These are phyloP conservation scores for Hyphantria cunea DNA, from an alignment of 1,140 invertebrate species.

Conservation along the genomic window DNA sequence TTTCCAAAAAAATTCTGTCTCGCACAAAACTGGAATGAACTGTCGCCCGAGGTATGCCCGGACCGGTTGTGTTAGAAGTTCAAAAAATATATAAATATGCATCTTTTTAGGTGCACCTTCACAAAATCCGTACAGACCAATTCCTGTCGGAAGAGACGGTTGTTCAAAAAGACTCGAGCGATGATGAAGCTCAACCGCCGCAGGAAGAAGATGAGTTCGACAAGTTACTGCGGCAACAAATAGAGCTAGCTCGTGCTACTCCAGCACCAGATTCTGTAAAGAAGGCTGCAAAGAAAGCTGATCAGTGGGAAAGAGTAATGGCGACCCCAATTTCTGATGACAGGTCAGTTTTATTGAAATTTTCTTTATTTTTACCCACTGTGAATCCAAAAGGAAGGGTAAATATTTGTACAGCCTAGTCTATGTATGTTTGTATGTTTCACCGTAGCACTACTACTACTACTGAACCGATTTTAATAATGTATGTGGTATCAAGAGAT, in stretches of 20 bases:
- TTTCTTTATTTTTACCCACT: too few relatives aligned
- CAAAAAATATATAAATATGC: too few relatives aligned
- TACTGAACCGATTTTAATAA: too few relatives aligned
- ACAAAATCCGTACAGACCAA: conserved; percentile 75
- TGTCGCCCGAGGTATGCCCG: too few relatives aligned
- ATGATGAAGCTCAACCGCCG: conserved; percentile 49
- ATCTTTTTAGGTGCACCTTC: conserved; percentile 60
- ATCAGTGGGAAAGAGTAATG: conserved; percentile 6
- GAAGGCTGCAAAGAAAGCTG: conserved; percentile 24
- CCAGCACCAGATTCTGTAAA: conserved; percentile 55
- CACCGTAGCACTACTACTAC: too few relatives aligned
- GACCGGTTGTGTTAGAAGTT: too few relatives aligned
- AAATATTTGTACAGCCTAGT: too few relatives aligned
- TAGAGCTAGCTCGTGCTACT: conserved; percentile 65
- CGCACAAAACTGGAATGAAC: too few relatives aligned
- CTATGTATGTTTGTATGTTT: too few relatives aligned
- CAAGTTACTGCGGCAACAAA: conserved; percentile 73
- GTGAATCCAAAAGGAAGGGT: too few relatives aligned
- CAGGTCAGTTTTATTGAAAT: conserved; percentile 35
- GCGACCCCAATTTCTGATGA: conserved; percentile 34
- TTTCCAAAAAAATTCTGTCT: too few relatives aligned
- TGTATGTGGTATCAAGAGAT: too few relatives aligned
- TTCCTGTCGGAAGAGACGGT: conserved; percentile 60
- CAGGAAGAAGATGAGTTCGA: conserved; percentile 75
- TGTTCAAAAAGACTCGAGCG: conserved; percentile 69